These are phyloP conservation scores for Pristionchus mayeri DNA, from an alignment of 2,888 invertebrate species.

Conservation along the genomic window DNA sequence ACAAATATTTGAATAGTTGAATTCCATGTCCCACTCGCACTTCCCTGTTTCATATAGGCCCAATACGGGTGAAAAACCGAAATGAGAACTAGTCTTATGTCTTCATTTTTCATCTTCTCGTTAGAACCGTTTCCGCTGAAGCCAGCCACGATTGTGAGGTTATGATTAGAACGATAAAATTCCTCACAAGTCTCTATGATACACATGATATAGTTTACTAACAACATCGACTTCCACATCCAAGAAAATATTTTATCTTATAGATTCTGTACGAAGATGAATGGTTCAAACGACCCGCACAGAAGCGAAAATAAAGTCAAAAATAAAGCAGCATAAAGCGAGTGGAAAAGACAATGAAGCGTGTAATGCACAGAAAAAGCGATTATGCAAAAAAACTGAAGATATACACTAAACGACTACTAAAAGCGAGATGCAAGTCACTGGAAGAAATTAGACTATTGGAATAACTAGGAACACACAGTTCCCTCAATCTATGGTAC, in stretches of 20 bases:
- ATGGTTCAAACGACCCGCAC: background rate
- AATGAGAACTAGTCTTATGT: background rate
- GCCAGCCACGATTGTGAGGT: background rate
- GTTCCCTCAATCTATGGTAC: slow-evolving; percentile 3
- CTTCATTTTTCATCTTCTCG: no score
- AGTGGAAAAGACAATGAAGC: no score
- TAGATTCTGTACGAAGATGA: background rate
- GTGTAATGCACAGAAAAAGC: no score
- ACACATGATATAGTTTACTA: no score
- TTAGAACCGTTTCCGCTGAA: no score
- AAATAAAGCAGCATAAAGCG: no score
- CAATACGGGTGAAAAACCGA: background rate
- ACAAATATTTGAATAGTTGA: no score
- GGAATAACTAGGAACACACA: background rate
- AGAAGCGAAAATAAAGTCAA: background rate
- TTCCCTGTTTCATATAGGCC: background rate
- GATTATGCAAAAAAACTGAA: no score
- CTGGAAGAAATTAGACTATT: background rate
- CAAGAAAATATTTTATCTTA: no score
- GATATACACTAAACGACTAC: no score
- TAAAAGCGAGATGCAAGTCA: slow-evolving; percentile 7
- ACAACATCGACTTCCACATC: no score
- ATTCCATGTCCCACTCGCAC: background rate
- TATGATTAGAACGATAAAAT: background rate
- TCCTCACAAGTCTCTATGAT: background rate